Base-by-base conservation (phyloP, 2,113 vertebrate species). In the Marcusenius ussheri region DNA sequence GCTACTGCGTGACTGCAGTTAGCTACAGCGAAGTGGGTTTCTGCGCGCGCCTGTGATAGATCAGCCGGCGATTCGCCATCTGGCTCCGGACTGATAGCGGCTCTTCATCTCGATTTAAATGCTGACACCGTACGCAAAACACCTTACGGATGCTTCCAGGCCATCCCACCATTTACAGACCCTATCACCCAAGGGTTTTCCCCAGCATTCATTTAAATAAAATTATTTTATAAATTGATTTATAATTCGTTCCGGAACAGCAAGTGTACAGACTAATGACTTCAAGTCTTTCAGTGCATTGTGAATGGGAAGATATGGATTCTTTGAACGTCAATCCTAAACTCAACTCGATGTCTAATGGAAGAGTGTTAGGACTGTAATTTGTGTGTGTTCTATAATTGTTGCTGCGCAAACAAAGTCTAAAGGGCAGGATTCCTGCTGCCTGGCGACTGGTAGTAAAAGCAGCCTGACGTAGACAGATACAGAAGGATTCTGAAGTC, bases 91-190 rank as follows among this genome's bases (percentile, higher is more conserved):
- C 74, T 80, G 74, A 80, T 80, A 80, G 74, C 35, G 74, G 31
- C 31, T 42, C 74, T 42, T 80, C 74, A 80, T 80, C 74, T 80
- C 74, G 31, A 80, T 80, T 80, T 80, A 80, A 80, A 80, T 80
- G 74, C 74, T 80, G 74, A 80, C 74, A 80, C 74, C 35, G 1
- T 42, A 42, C 74, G 74, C 74, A 80, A 80, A 80, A 39, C 74
- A 51, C 74, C 35, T 80, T 80, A 80, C 35, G 35, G 35, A 80
- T 80, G 74, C 74, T 80, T 80, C 74, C 74, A 42, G 74, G 13
- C 74, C 74, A 42, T 42, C 15, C 70, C 70, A 39, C 70, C 6
- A 77, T 7, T 77, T 80, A 17, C 74, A 80, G 74, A 42, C 74
- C 74, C 74, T 42, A 42, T 19, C 35, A 80, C 74, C 35, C 13